Conservation (phyloP, 2,113 vertebrate species). For the Mastomys natalensis region DNA sequence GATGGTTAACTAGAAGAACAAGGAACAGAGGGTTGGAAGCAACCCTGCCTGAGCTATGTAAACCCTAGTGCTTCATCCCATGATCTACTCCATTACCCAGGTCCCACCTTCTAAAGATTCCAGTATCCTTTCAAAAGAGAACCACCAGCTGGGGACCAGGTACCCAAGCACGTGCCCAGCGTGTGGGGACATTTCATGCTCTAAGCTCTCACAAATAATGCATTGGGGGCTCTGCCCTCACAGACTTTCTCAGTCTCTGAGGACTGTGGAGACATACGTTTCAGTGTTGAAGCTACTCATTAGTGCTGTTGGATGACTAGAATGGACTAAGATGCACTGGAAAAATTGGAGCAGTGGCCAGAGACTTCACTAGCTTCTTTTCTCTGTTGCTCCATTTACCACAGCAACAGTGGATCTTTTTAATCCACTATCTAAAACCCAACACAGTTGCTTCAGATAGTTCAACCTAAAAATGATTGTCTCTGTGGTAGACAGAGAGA, state of each 20-base stretch:
- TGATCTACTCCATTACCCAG: not conserved
- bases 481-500: not conserved
- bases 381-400: too few species aligned
- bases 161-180: not conserved
- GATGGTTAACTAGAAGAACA: not conserved
- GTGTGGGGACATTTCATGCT: not conserved
- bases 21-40: not conserved
- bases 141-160: not conserved
- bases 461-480: not conserved
- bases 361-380: not conserved
- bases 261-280: not conserved
- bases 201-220: not conserved
- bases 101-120: not conserved
- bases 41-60: not conserved
- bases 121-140: not conserved
- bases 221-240: not conserved
- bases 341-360: not conserved
- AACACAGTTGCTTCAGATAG: not conserved
- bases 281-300: not conserved
- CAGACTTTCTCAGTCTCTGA: not conserved
- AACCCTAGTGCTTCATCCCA: not conserved
- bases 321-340: not conserved
- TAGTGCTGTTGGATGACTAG: not conserved
- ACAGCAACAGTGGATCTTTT: accelerated
- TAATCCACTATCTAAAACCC: not conserved